Evolutionary conservation across 2,888 invertebrate genomes (phyloP), one percentile per base, ranked within the genome.

Genomic region (Bhutanitis thaidina): DNA sequence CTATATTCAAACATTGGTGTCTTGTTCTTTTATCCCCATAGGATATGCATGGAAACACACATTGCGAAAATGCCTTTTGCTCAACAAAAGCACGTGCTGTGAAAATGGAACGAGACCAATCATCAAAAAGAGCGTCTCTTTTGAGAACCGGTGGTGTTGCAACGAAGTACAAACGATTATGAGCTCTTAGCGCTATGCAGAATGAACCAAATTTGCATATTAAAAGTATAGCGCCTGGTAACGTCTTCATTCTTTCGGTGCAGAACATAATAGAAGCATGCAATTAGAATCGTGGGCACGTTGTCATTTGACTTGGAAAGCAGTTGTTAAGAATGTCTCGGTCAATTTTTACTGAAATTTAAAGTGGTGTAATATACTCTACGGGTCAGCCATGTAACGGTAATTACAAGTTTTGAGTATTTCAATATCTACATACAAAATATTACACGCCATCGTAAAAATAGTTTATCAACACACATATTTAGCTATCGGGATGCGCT

Each of bases 61-160:
- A 54, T 83, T 80, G 80, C 81, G 74, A 81, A 83, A 83, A 74
- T 63, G 56, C 52, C 55, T 60, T 64, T 57, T 59, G 60, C 57
- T 58, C 54, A 67, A 77, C 72, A 71, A 69, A 65, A 62, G 65
- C 60, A 60, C 62, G 61, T 69, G 64, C 61, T 62, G 65, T 61
- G 66, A 74, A 85, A 83, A 84, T 83, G 65, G 84, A 73, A 84
- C 86, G 84, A 65, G 71, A 73, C 86, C 61, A 87, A 88, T 86
- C 69, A 63, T 74, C 72, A 72, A 79, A 74, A 73, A 69, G 64
- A 67, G 65, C 60, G 58, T 62, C 55, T 38, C 64, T 67, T 73
- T 69, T 62, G 58, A 67, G 74, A 54, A 53, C 60, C 70, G 69
- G 62, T 62, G 65, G 7, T 44, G 39, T 43, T 34, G 43, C 44